Base-by-base conservation (phyloP, 2,888 invertebrate genomes). In the Dicycla oo region DNA sequence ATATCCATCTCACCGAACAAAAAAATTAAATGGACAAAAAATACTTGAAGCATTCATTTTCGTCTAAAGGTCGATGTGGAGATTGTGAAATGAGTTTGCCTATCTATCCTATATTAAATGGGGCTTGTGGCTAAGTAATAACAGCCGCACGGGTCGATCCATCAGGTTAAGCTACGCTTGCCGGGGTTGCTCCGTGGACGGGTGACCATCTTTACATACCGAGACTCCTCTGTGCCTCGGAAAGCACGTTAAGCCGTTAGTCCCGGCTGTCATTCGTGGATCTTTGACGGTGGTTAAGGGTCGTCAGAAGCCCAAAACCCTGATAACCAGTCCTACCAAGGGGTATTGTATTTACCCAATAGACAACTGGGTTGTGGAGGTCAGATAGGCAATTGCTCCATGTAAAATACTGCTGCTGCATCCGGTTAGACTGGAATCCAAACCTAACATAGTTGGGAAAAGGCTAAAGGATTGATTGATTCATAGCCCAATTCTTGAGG, bases 11-110 rank as follows among this genome's bases (percentile, higher is more conserved):
- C 2, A 11, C 7, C 26, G 34, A 61, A 69, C 10, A 45, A 53
- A 69, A 77, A 62, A 11, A 34, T 53, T 13, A 43, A 53, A 69
- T 53, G 54, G 45, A 56, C 54, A 69, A 61, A 49, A 73, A 65
- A 54, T 54, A 51, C 65, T 51, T 43, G 26, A 54, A 49, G 30
- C 53, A 20, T 61, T 11, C 20, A 69, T 57, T 74, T 79, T 68
- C 54, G 1, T 73, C 20, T 75, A 13, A 23, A 18, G 23, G 23
- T 54, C 53, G 66, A 60, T 58, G 58, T 64, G 57, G 11, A 49
- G 13, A 15, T 53, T 47, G 30, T 57, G 26, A 43, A 26, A 30
- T 54, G 70, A 61, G 51, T 69, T 54, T 51, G 20, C 30, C 51
- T 62, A 43, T 72, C 18, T n/a, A 11, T 8, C 2, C 2, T 34